Evolutionary conservation across 2,797 vertebrate genomes (phyloP).

Genomic region (Sebastolobus alascanus): DNA sequence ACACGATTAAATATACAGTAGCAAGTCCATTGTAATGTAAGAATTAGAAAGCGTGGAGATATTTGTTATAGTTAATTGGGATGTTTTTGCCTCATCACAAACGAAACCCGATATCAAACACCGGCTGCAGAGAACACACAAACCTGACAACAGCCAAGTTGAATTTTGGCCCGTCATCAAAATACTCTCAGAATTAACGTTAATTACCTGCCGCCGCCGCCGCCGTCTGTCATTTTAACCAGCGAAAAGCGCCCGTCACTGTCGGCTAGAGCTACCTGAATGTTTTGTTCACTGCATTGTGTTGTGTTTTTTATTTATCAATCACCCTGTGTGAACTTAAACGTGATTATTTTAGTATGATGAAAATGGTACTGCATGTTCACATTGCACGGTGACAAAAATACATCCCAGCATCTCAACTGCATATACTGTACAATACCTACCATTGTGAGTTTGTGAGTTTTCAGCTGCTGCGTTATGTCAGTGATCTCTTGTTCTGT

Average conservation of each 20-base stretch:
- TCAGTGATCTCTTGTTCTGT: conserved; percentile 29
- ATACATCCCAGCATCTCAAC: conserved; percentile 7
- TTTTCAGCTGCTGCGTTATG: conserved; percentile 14
- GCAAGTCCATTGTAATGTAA: background rate
- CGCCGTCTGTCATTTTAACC: background rate
- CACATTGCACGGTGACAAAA: background rate
- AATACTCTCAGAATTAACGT: background rate
- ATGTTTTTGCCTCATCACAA: background rate
- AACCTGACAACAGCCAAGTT: conserved; percentile 2
- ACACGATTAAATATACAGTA: background rate
- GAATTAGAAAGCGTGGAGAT: background rate
- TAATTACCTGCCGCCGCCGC: background rate
- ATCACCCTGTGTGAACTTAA: background rate
- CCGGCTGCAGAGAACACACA: background rate
- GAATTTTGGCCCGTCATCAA: conserved; percentile 1
- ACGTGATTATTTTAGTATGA: background rate
- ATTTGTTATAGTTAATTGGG: background rate
- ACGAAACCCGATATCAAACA: background rate
- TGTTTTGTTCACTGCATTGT: background rate
- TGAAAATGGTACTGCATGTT: background rate
- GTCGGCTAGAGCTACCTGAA: background rate
- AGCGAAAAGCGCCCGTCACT: background rate
- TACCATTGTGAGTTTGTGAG: background rate
- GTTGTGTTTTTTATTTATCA: background rate
- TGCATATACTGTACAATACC: background rate